These are phyloP conservation scores for Panopea generosa DNA, from an alignment of 2,888 invertebrate species.

Conservation along the genomic window DNA sequence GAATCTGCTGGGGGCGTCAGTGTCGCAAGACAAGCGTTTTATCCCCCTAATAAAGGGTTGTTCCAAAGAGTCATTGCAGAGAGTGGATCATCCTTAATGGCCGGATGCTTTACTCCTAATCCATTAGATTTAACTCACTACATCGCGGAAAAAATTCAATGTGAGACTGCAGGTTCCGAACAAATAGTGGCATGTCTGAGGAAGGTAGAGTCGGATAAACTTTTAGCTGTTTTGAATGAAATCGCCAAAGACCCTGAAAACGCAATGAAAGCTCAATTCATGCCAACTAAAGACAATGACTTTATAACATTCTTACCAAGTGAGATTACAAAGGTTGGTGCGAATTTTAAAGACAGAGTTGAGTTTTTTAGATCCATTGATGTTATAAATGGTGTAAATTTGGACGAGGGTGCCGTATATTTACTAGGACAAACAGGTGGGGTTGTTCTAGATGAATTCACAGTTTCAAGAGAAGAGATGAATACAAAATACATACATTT, in stretches of 20 bases:
- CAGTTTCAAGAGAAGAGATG: too few species aligned
- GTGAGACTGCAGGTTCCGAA: background rate
- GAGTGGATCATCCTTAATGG: slow-evolving; percentile 7
- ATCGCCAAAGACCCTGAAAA: too few species aligned
- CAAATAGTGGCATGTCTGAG: slow-evolving; percentile 1
- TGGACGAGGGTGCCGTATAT: background rate
- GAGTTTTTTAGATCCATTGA: slow-evolving; percentile 15
- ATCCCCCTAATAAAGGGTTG: slow-evolving; percentile 8
- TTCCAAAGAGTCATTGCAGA: slow-evolving; percentile 12
- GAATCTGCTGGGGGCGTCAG: slow-evolving; percentile 19
- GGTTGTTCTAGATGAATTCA: background rate
- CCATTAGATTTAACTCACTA: background rate
- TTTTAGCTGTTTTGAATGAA: too few species aligned
- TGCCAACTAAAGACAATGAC: too few species aligned
- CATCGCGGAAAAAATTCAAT: background rate
- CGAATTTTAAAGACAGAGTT: background rate
- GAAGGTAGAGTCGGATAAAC: background rate
- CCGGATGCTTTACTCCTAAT: background rate
- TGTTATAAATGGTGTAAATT: slow-evolving; percentile 10
- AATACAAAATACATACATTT: too few species aligned
- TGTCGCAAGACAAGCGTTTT: slow-evolving; percentile 6
- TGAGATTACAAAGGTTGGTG: too few species aligned
- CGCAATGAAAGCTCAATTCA: too few species aligned
- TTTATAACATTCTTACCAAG: too few species aligned
- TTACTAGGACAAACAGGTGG: too few species aligned